Conservation (phyloP, 2,113 vertebrate species). For the Gymnorhina tibicen region DNA sequence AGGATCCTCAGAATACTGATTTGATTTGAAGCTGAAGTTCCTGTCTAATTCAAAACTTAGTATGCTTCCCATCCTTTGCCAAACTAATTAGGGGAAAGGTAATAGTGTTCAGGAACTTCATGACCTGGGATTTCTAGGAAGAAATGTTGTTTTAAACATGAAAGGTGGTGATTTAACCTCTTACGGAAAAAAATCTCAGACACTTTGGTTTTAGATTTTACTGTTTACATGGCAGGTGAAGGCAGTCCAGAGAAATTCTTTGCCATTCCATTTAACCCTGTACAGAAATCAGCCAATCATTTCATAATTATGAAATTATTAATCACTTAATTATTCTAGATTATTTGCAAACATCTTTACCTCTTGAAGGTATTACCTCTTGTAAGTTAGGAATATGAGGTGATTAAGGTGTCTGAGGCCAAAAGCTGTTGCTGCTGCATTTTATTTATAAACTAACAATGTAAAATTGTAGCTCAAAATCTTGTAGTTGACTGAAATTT, state of each 20-base stretch:
- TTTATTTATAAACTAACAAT: background rate
- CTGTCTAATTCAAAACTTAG: background rate
- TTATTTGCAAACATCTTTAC: background rate
- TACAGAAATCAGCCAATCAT: background rate
- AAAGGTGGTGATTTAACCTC: background rate
- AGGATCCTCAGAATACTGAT: background rate
- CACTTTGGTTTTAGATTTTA: background rate
- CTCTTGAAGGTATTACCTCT: background rate
- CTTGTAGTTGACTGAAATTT: background rate
- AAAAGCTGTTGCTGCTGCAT: background rate
- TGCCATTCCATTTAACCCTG: background rate
- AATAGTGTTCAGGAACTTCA: background rate
- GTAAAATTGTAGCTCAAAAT: background rate
- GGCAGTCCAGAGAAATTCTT: background rate
- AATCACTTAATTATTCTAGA: background rate
- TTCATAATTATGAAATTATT: background rate
- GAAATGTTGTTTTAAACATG: background rate
- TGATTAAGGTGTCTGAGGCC: background rate
- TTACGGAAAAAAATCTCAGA: rapidly evolving
- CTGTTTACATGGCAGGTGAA: background rate
- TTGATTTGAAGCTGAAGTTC: background rate
- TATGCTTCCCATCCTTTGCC: background rate
- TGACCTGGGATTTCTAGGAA: background rate
- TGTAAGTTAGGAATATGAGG: background rate
- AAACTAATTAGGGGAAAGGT: background rate